Conservation (phyloP, 2,888 invertebrate species). For the Protonemura montana region DNA sequence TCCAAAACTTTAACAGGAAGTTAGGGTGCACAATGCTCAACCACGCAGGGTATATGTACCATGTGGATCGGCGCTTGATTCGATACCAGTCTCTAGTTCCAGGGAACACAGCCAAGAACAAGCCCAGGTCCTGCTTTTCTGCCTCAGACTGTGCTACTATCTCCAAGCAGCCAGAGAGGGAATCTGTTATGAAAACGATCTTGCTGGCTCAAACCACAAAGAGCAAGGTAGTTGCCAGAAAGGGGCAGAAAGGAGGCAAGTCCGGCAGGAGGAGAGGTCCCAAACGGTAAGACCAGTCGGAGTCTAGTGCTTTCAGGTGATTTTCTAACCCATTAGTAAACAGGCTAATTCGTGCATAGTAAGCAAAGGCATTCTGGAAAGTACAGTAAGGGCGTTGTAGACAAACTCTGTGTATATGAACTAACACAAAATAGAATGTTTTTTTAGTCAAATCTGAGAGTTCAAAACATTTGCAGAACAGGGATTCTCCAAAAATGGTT, state of each 20-base stretch:
- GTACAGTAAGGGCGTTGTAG: conserved; percentile 73
- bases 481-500: too few relatives aligned
- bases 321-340: conserved; percentile 32
- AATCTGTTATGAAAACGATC: background rate
- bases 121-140: conserved; percentile 32
- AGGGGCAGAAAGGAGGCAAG: conserved; percentile 57
- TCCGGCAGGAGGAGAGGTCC: conserved; percentile 55
- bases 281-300: conserved; percentile 58
- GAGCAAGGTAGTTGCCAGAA: conserved; percentile 37
- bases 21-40: conserved; percentile 92
- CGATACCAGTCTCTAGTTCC: conserved; percentile 73
- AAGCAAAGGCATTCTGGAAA: too few relatives aligned
- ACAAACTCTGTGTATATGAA: too few relatives aligned
- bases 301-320: conserved; percentile 53
- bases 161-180: background rate
- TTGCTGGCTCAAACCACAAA: background rate
- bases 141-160: background rate
- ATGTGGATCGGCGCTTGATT: conserved; percentile 80
- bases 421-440: conserved; percentile 93
- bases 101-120: conserved; percentile 50
- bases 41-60: conserved; percentile 79
- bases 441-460: conserved; percentile 83
- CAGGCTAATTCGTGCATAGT: too few relatives aligned
- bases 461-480: conserved; percentile 76
- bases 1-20: conserved; percentile 94